Evolutionary conservation across 2,113 vertebrate genomes (phyloP), one percentile per base, ranked within the genome.

Genomic region (Abramis brama): DNA sequence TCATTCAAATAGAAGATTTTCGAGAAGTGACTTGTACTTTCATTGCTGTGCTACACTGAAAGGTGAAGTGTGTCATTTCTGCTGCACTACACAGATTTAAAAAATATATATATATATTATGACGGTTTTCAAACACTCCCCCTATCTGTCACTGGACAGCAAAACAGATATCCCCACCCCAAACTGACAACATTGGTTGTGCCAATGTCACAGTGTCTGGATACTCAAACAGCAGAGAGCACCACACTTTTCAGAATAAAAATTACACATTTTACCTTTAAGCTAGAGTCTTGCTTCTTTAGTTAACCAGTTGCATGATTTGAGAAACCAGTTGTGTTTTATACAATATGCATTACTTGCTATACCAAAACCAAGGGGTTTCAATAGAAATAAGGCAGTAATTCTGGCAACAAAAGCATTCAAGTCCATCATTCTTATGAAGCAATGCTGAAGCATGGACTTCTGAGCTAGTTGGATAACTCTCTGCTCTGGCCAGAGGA

Each of bases 1-100:
- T 80, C 36, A 45, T 23, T 83, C 6, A 79, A 85, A 87, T 78
- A 79, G 88, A 88, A 70, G 85, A 89, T n/a, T 59, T 78, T 47
- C 23, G 17, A 85, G 25, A 43, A 52, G 55, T 43, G 55, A 33
- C 9, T 52, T 68, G 21, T 17, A 52, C 6, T 55, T 55, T 52
- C 13, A 50, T 68, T 33, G 30, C 9, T 68, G 43, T 68, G 27
- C 45, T 27, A 64, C 23, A 39, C 36, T 45, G 23, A 79, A 27
- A 62, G 21, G 33, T 17, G 9, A 36, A 75, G 2, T 17, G n/a
- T 75, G 43, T 1, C 7, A 47, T 27, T 73, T 75, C n/a, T 75
- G 43, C 71, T 71, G 68, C 68, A 27, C 7, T 10, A 52, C 3
- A 30, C 33, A 5, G 66, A 75, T 47, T n/a, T 13, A 4, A 6